These are phyloP conservation scores for Tachyglossus aculeatus DNA, from an alignment of 2,797 vertebrate species.

Conservation along the genomic window DNA sequence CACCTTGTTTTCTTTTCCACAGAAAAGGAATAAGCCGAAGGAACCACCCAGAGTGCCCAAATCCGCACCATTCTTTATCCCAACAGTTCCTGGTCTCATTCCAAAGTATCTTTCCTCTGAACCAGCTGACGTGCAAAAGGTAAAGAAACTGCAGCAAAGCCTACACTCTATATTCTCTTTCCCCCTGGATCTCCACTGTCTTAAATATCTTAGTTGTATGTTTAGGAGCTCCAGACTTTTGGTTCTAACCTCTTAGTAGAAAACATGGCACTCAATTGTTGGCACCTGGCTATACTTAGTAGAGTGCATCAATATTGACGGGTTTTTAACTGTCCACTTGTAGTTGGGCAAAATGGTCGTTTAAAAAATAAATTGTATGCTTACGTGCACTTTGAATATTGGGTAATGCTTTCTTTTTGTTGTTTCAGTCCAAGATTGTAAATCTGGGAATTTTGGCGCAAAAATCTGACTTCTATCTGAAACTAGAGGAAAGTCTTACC, in stretches of 20 bases:
- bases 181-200: too few species aligned
- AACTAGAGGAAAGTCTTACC: constrained; percentile 81
- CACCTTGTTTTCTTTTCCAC: constrained; percentile 46
- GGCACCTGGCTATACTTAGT: too few species aligned
- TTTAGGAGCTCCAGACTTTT: not conserved
- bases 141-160: constrained; percentile 48
- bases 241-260: not conserved
- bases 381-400: constrained; percentile 22
- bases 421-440: constrained; percentile 87
- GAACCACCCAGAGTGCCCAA: constrained; percentile 85
- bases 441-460: constrained; percentile 82
- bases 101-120: constrained; percentile 77
- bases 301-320: too few species aligned
- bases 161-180: not conserved
- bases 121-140: constrained; percentile 71
- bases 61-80: constrained; percentile 93
- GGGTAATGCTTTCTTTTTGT: constrained; percentile 22
- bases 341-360: too few species aligned
- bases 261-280: not conserved
- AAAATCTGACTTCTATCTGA: constrained; percentile 84
- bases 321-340: too few species aligned
- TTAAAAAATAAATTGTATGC: not conserved
- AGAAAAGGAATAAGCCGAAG: constrained; percentile 91
- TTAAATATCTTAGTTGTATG: accelerated
- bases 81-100: constrained; percentile 89